phyloP scores from a whole-genome alignment of 2,888 invertebrate species.

The Patella caerulea region DNA sequence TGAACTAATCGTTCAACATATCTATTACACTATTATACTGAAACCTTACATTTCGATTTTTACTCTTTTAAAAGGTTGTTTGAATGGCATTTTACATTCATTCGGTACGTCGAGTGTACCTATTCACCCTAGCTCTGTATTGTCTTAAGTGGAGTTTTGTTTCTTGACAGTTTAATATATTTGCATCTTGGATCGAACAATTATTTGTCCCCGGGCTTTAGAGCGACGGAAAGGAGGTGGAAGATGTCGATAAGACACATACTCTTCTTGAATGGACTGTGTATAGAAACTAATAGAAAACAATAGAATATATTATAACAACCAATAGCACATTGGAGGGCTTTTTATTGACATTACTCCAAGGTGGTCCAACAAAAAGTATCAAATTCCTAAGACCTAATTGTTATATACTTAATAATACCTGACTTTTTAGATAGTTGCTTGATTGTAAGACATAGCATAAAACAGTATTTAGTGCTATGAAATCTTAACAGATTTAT shows the following conservation, averaged over 20 bases:
- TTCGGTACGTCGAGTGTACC: not conserved
- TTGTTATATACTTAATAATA: too few relatives aligned
- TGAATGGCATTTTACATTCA: too few relatives aligned
- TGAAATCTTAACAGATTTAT: too few relatives aligned
- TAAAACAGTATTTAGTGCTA: too few relatives aligned
- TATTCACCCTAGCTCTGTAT: not conserved
- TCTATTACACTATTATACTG: too few relatives aligned
- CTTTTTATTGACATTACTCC: not conserved
- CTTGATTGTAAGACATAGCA: too few relatives aligned
- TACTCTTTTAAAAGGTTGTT: too few relatives aligned
- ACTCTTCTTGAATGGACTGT: not conserved
- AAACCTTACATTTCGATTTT: too few relatives aligned
- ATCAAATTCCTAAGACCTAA: too few relatives aligned
- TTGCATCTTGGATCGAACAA: not conserved
- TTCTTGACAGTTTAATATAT: not conserved
- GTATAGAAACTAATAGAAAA: not conserved
- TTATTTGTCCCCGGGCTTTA: not conserved
- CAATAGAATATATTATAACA: constrained; percentile 4
- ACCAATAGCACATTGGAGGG: not conserved
- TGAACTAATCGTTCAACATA: too few relatives aligned
- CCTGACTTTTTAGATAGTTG: too few relatives aligned
- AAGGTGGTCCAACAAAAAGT: not conserved
- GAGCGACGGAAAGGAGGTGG: not conserved
- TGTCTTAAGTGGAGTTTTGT: not conserved
- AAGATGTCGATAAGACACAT: not conserved